A percentile compares a stretch with the other conserved stretches of the same genome.
Evolutionary conservation across 1,140 invertebrate genomes (phyloP).

Genomic region (Augochlora pura): DNA sequence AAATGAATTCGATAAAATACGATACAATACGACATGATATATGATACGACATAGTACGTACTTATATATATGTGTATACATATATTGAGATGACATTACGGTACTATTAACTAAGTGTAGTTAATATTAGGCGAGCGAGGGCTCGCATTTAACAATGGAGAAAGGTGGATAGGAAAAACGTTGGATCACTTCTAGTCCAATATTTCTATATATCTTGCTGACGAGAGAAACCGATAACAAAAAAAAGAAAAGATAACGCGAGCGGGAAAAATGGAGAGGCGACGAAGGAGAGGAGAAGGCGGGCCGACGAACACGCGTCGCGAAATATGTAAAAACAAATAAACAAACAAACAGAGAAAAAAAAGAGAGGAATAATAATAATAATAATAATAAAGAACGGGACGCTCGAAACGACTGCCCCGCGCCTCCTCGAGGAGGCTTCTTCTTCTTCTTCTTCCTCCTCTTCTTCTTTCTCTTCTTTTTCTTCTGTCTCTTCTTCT

Average conservation of each 20-base stretch:
- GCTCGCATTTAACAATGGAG: constrained; percentile 46
- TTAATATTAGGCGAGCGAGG: constrained; percentile 71
- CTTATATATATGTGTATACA: too few species aligned
- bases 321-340: constrained; percentile 48
- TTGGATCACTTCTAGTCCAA: constrained; percentile 71
- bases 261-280: background rate
- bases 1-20: too few species aligned
- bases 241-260: constrained; percentile 2
- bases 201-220: constrained; percentile 71
- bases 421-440: constrained; percentile 16
- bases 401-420: constrained; percentile 64
- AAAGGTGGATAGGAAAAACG: constrained; percentile 34
- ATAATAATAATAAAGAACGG: constrained; percentile 47
- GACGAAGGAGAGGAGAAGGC: constrained; percentile 29
- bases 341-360: constrained; percentile 31
- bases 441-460: background rate
- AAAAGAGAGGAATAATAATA: constrained; percentile 9
- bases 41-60: too few species aligned
- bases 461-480: too few species aligned
- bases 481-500: too few species aligned
- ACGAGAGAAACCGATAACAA: background rate
- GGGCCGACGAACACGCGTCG: constrained; percentile 31
- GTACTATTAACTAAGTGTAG: constrained; percentile 78
- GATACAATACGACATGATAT: too few species aligned
- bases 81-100: constrained; percentile 77